Conservation (phyloP, 2,113 vertebrate species). For the Acanthisitta chloris region DNA sequence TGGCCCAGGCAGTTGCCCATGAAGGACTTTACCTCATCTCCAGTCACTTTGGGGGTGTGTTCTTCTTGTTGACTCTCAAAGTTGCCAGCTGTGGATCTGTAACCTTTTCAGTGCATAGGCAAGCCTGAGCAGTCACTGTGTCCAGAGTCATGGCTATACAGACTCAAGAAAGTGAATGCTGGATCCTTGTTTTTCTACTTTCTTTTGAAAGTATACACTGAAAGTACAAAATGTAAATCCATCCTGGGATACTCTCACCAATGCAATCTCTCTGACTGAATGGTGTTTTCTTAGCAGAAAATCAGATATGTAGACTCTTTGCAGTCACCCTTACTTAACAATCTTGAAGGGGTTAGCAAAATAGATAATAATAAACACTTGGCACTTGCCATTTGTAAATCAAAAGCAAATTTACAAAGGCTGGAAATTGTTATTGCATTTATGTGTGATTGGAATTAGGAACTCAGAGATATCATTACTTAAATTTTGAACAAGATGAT, state of each 20-base stretch:
- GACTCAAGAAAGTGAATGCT: background rate
- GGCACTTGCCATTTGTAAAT: background rate
- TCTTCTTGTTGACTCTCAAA: background rate
- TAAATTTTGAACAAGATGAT: background rate
- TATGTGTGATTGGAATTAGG: background rate
- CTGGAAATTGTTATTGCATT: background rate
- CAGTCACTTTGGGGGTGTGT: rapidly evolving
- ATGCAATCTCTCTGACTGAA: background rate
- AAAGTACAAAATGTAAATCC: background rate
- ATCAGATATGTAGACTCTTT: rapidly evolving
- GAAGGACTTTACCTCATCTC: background rate
- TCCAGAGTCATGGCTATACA: background rate
- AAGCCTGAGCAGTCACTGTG: background rate
- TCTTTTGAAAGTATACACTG: background rate
- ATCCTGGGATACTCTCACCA: background rate
- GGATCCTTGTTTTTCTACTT: background rate
- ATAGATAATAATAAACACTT: background rate
- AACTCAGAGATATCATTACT: background rate
- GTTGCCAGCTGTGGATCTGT: background rate
- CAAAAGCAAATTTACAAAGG: background rate
- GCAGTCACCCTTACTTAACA: background rate
- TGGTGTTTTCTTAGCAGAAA: background rate
- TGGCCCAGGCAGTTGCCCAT: too few relatives aligned
- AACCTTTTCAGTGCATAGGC: rapidly evolving
- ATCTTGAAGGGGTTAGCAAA: rapidly evolving